These are phyloP conservation scores for Patagioenas fasciata DNA, from an alignment of 2,113 vertebrate species.

Conservation along the genomic window DNA sequence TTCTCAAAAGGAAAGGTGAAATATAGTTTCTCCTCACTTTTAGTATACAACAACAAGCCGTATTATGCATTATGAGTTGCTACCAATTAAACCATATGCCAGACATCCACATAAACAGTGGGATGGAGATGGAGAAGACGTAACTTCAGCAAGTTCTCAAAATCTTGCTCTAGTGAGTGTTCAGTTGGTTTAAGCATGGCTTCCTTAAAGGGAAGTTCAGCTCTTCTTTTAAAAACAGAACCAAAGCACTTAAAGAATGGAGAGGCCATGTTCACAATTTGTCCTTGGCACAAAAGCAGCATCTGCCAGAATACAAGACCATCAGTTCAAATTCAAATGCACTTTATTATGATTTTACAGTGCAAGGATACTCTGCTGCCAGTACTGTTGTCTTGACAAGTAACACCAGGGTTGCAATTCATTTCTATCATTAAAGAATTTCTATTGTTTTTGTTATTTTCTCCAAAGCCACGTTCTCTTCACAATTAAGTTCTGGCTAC, in stretches of 20 bases:
- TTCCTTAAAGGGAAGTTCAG: background rate
- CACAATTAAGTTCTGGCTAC: conserved; percentile 12
- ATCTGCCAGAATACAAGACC: background rate
- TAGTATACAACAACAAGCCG: conserved; percentile 14
- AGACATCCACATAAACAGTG: background rate
- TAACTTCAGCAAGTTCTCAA: background rate
- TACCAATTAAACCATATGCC: conserved; percentile 24
- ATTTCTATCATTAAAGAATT: background rate
- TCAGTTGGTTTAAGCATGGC: background rate
- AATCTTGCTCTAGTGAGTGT: background rate
- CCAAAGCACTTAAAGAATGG: background rate
- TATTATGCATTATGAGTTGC: conserved; percentile 11
- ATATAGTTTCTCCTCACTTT: conserved; percentile 49
- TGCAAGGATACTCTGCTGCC: background rate
- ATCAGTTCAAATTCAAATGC: background rate
- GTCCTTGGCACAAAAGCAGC: background rate
- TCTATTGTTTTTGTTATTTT: background rate
- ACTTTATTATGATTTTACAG: background rate
- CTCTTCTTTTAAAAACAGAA: background rate
- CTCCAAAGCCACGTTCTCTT: background rate
- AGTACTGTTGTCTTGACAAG: background rate
- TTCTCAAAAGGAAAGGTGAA: conserved; percentile 55
- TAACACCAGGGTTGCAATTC: background rate
- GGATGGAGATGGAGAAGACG: accelerated
- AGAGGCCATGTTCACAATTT: background rate